Conservation (phyloP, 37 sponge, comb jelly and placozoan genomes). For the Halisarca cf. caerulea region DNA sequence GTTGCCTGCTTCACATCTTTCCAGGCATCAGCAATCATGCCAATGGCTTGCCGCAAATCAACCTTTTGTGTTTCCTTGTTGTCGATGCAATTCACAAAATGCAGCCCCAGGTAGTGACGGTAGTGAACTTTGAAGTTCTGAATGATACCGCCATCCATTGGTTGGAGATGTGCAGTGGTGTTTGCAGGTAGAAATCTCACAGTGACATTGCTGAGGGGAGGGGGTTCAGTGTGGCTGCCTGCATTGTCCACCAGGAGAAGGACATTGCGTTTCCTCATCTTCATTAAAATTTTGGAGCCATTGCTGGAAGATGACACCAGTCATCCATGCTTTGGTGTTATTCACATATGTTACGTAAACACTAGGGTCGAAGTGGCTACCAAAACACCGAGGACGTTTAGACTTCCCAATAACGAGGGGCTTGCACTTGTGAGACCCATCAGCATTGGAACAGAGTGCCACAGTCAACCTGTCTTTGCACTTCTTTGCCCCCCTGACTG, state of each 20-base stretch:
- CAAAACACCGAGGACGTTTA: constrained; percentile 18
- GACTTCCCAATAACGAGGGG: constrained; percentile 34
- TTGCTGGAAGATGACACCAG: constrained; percentile 2
- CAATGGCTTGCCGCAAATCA: constrained; percentile 12
- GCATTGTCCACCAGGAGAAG: constrained; percentile 26
- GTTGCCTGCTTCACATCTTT: constrained; percentile 12
- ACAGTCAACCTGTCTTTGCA: constrained; percentile 30
- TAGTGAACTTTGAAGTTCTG: constrained; percentile 25
- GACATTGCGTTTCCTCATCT: neutral
- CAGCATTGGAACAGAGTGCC: constrained; percentile 11
- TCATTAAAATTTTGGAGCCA: constrained; percentile 26
- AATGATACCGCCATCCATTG: constrained; percentile 17
- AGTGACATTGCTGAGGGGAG: neutral
- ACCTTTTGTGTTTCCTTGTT: neutral
- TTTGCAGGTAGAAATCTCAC: constrained; percentile 8
- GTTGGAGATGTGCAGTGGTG: constrained; percentile 34
- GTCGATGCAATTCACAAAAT: constrained; percentile 9
- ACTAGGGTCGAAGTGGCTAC: constrained; percentile 14
- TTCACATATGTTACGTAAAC: neutral
- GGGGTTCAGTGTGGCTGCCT: neutral
- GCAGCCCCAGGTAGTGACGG: neutral
- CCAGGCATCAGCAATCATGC: constrained; percentile 22
- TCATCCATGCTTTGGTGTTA: constrained; percentile 46
- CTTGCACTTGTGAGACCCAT: constrained; percentile 22
- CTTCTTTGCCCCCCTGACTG: constrained; percentile 23